Conservation (phyloP, 2,888 invertebrate species). For the Synergus laeviventris region DNA sequence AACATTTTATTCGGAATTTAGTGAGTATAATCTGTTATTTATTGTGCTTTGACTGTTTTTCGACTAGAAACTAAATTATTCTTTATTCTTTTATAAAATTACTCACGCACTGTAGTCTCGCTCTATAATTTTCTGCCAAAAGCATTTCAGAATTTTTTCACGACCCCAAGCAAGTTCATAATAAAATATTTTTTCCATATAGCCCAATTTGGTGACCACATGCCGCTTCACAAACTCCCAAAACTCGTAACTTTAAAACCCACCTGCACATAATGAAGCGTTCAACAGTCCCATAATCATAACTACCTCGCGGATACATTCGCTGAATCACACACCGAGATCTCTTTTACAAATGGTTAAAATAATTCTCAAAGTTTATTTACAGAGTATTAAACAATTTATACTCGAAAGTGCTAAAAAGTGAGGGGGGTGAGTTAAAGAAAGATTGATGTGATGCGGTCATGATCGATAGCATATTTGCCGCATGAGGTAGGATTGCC, state of each 20-base stretch:
- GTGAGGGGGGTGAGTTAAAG: conserved; percentile 10
- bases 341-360: not conserved
- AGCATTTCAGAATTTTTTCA: not conserved
- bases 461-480: conserved; percentile 47
- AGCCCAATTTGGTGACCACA: not conserved
- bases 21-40: too few relatives aligned
- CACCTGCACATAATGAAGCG: conserved; percentile 44
- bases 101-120: not conserved
- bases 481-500: conserved; percentile 44
- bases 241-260: not conserved
- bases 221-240: not conserved
- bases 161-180: not conserved
- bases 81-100: not conserved
- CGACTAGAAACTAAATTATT: not conserved
- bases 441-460: conserved; percentile 41
- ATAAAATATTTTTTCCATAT: not conserved
- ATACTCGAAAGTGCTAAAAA: not conserved
- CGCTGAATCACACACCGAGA: not conserved
- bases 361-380: not conserved
- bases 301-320: conserved; percentile 23
- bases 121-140: not conserved
- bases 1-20: too few relatives aligned
- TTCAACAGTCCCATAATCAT: conserved; percentile 43
- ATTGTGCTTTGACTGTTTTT: not conserved
- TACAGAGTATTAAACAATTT: not conserved